Evolutionary conservation across 2,888 invertebrate genomes (phyloP), one percentile per base, ranked within the genome.

Genomic region (Erynnis tages): DNA sequence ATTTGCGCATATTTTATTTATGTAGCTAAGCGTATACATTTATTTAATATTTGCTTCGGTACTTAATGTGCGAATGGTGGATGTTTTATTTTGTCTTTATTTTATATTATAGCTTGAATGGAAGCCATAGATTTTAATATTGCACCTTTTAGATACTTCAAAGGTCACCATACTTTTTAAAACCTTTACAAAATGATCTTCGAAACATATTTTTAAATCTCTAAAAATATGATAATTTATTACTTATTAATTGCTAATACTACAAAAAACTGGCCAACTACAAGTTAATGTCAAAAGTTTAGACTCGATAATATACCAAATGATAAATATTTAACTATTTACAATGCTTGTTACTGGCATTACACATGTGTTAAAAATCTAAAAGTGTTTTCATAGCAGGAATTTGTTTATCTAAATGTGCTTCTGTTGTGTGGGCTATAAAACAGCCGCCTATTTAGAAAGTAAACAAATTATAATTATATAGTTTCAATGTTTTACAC

Each of bases 401-500:
- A 13, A 21, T 44, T 8, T 32, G 44, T 43, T 43, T 41, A 30
- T 43, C 29, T 43, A 43, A 30, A 43, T 43, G 13, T 43, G 29
- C 17, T 43, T 29, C 43, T 30, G 17, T 43, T 30, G 11, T 43
- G 29, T 43, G 19, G 30, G 43, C 43, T 43, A 29, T 19, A 19
- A 21, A 30, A 29, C 43, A 38, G 38, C 38, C 21, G 29, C 34
- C 34, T 34, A 45, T 55, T 40, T 34, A 50, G 45, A 55, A 50
- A 53, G 54, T 55, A 56, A 60, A 60, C 53, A 54, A 49, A 53
- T 48, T 46, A 55, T 56, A 56, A 53, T 55, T 54, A n/a, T n/a
- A n/a, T n/a, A 60, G 50, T 53, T 43, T 43, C 50, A 34, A 54
- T 59, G 56, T 58, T 57, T 62, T 54, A 55, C 56, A 52, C 55